Conservation (phyloP, 2,888 invertebrate genomes). For the Polymixis lichenea region DNA sequence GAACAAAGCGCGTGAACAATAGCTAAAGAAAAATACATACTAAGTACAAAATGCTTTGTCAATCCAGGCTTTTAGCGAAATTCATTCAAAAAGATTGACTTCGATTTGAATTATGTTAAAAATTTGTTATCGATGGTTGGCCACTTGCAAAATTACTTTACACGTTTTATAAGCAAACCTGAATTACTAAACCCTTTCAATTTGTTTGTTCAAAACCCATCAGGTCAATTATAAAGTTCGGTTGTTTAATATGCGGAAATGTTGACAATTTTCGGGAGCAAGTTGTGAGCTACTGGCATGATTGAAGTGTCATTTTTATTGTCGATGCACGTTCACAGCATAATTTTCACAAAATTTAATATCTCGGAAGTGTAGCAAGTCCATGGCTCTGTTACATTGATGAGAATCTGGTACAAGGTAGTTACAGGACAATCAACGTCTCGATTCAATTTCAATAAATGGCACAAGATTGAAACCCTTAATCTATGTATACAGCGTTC, state of each 20-base stretch:
- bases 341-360: slow-evolving; percentile 42
- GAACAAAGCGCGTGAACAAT: slow-evolving; percentile 77
- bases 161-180: slow-evolving; percentile 8
- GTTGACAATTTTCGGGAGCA: slow-evolving; percentile 30
- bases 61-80: slow-evolving; percentile 68
- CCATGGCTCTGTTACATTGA: slow-evolving; percentile 51
- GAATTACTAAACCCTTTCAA: slow-evolving; percentile 11
- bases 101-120: slow-evolving; percentile 53
- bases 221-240: slow-evolving; percentile 20
- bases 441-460: slow-evolving; percentile 69
- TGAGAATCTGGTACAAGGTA: slow-evolving; percentile 61
- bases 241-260: slow-evolving; percentile 21
- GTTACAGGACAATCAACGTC: slow-evolving; percentile 64
- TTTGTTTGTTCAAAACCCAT: slow-evolving; percentile 18
- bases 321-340: slow-evolving; percentile 36
- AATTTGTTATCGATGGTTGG: slow-evolving; percentile 36
- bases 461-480: slow-evolving; percentile 65
- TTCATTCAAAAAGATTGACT: slow-evolving; percentile 63
- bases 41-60: slow-evolving; percentile 70
- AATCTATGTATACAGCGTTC: slow-evolving; percentile 65
- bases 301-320: slow-evolving; percentile 53
- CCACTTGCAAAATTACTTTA: slow-evolving; percentile 42
- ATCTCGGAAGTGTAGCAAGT: slow-evolving; percentile 31
- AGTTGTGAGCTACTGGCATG: slow-evolving; percentile 28
- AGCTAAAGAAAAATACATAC: slow-evolving; percentile 72